Evolutionary conservation across 2,888 invertebrate genomes (phyloP).

Genomic region (Cistogaster globosa): DNA sequence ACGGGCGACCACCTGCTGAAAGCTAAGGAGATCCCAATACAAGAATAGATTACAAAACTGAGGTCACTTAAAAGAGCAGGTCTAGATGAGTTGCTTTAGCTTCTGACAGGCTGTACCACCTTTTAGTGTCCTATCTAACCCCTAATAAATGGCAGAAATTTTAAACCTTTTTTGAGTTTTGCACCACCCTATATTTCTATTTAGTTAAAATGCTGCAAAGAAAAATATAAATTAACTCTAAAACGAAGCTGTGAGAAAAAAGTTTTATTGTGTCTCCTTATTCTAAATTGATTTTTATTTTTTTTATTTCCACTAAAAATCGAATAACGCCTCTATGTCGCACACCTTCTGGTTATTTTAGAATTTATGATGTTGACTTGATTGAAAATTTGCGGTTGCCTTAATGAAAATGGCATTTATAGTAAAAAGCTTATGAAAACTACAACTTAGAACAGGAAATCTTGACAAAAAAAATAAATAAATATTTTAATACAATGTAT

Average conservation of each 20-base stretch:
- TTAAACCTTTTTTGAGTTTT: too few relatives aligned
- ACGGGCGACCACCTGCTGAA: too few relatives aligned
- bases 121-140: too few relatives aligned
- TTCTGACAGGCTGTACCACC: too few relatives aligned
- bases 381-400: conserved; percentile 66
- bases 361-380: conserved; percentile 66
- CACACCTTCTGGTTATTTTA: conserved; percentile 66
- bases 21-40: too few relatives aligned
- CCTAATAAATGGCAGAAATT: too few relatives aligned
- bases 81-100: too few relatives aligned
- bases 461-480: background rate
- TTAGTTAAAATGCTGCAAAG: background rate
- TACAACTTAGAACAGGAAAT: conserved; percentile 22
- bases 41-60: too few relatives aligned
- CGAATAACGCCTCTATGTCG: conserved; percentile 61
- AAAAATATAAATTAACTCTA: conserved; percentile 19
- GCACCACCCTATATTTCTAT: too few relatives aligned
- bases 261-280: background rate
- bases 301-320: conserved; percentile 10
- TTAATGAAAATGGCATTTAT: conserved; percentile 25
- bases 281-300: background rate
- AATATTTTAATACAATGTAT: background rate
- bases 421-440: background rate
- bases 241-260: background rate
- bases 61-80: too few relatives aligned